Conservation (phyloP, 1,140 invertebrate species). For the Philaenus spumarius region DNA sequence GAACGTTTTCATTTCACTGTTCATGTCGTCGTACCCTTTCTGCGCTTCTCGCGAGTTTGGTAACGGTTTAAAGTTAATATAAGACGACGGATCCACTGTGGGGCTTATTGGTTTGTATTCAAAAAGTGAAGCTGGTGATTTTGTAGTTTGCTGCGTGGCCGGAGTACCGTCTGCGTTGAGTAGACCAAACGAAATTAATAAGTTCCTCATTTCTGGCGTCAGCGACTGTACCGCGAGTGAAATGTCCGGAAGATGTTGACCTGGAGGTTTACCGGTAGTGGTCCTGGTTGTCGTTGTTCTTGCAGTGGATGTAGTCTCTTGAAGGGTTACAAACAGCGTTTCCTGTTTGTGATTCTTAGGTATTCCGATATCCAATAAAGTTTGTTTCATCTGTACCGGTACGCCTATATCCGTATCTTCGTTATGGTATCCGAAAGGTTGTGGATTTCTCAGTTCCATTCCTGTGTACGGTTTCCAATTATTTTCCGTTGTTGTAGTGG, state of each 20-base stretch:
- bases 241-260: conserved; percentile 30
- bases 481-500: background rate
- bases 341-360: conserved; percentile 5
- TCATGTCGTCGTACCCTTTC: conserved; percentile 23
- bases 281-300: conserved; percentile 1
- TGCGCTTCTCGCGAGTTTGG: conserved; percentile 39
- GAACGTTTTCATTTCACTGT: conserved; percentile 49
- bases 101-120: conserved; percentile 28
- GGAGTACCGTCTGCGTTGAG: conserved; percentile 15
- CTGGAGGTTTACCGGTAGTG: conserved; percentile 14
- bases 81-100: conserved; percentile 40
- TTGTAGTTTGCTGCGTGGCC: conserved; percentile 28
- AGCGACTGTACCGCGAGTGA: conserved; percentile 38
- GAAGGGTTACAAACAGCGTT: background rate
- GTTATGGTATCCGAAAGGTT: background rate
- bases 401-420: background rate
- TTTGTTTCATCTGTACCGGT: background rate
- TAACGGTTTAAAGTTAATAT: conserved; percentile 50
- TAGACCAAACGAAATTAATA: conserved; percentile 41
- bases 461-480: conserved; percentile 1
- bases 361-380: background rate
- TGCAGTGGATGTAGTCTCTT: background rate
- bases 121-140: conserved; percentile 10
- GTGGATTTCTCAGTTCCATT: background rate
- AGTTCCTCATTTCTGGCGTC: conserved; percentile 40